Evolutionary conservation across 2,113 vertebrate species (phyloP).

Genomic region (Vombatus ursinus): DNA sequence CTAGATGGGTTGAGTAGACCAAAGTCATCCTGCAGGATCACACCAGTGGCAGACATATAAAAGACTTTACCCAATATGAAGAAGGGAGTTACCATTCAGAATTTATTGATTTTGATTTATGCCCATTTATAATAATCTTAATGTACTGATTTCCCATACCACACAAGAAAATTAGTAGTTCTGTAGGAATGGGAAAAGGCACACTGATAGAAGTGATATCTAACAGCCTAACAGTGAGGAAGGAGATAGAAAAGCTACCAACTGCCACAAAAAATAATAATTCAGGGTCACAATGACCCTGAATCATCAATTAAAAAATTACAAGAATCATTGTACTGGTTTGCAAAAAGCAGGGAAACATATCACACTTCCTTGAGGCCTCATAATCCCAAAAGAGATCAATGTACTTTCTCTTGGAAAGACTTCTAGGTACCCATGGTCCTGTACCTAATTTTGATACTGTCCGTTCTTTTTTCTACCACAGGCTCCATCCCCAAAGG

Average conservation of each 20-base stretch:
- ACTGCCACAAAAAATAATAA: background rate
- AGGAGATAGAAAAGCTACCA: background rate
- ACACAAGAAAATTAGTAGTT: background rate
- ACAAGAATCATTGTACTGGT: background rate
- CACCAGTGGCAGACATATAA: background rate
- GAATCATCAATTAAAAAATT: background rate
- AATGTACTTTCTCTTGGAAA: background rate
- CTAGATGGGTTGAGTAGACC: background rate
- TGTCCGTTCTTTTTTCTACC: background rate
- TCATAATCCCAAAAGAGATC: background rate
- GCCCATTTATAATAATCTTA: background rate
- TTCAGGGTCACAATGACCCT: background rate
- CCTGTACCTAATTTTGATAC: background rate
- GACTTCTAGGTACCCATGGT: background rate
- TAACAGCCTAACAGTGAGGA: background rate
- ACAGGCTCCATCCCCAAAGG: background rate
- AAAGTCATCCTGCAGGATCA: background rate
- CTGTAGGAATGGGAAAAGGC: background rate
- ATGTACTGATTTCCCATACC: background rate
- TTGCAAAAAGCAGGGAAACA: background rate
- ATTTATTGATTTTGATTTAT: background rate
- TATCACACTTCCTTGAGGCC: background rate
- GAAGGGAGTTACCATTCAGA: background rate
- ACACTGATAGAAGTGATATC: background rate
- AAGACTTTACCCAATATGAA: background rate